A percentile compares a stretch with the other conserved stretches of the same genome.
Conservation (phyloP, 2,113 vertebrate genomes). For the Martes martes region DNA sequence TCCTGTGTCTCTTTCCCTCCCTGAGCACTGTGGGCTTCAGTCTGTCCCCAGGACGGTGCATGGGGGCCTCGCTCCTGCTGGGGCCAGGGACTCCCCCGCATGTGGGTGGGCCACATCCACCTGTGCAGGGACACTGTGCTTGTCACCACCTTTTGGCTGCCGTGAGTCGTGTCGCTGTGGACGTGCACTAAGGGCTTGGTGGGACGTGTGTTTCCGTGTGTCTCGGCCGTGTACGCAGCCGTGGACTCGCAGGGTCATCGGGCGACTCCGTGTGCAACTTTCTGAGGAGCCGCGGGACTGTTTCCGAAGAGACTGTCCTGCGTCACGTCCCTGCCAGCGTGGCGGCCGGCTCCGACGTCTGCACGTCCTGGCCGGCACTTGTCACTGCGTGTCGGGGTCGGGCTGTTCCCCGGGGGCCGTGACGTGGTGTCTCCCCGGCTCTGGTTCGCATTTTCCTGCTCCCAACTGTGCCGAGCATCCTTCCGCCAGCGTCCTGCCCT, state of each 20-base stretch:
- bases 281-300: neutral
- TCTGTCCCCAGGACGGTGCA: accelerated
- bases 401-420: neutral
- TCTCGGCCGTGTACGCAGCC: accelerated
- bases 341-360: neutral
- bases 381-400: neutral
- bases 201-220: accelerated
- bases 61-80: neutral
- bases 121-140: accelerated
- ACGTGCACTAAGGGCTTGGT: no score
- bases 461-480: neutral
- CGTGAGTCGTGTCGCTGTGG: neutral
- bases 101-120: neutral
- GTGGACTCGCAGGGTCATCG: no score
- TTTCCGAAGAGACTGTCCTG: neutral
- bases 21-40: neutral
- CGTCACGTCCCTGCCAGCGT: accelerated
- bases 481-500: accelerated
- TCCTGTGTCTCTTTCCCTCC: neutral
- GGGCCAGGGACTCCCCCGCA: accelerated
- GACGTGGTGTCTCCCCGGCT: neutral
- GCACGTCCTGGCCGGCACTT: neutral
- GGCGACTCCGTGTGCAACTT: neutral
- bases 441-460: neutral
- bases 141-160: neutral